Conservation (phyloP, 92 coral and sea anemone species). For the Parazoanthus atlanticus region DNA sequence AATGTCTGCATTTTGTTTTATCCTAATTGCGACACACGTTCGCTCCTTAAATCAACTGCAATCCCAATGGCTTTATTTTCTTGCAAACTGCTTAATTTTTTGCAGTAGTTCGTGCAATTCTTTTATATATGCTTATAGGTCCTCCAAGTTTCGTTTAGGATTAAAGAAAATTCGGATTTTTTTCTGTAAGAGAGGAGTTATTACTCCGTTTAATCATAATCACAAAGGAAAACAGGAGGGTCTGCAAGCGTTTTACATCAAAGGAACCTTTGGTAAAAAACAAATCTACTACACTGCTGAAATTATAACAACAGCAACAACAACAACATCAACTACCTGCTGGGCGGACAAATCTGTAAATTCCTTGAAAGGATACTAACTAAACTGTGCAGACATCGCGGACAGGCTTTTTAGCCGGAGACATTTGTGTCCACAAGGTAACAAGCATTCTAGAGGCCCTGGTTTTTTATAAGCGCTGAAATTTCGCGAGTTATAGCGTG, state of each 20-base stretch:
- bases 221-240: neutral
- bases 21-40: neutral
- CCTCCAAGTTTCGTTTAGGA: neutral
- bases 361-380: too few species aligned
- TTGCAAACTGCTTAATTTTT: neutral
- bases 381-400: too few species aligned
- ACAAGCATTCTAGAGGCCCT: too few species aligned
- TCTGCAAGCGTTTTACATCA: neutral
- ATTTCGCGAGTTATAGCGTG: too few species aligned
- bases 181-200: neutral
- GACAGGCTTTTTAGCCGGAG: too few species aligned
- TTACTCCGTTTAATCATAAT: neutral
- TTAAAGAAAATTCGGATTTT: neutral
- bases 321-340: too few species aligned
- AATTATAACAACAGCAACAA: too few species aligned
- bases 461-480: too few species aligned
- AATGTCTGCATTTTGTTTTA: neutral
- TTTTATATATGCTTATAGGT: neutral
- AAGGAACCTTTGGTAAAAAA: neutral
- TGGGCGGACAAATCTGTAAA: too few species aligned
- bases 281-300: neutral
- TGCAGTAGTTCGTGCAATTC: constrained; percentile 7
- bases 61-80: neutral
- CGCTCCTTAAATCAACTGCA: neutral
- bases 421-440: too few species aligned